A percentile compares a stretch with the other conserved stretches of the same genome.
Conservation (phyloP, 2,113 vertebrate genomes). For the Climacteris rufus region DNA sequence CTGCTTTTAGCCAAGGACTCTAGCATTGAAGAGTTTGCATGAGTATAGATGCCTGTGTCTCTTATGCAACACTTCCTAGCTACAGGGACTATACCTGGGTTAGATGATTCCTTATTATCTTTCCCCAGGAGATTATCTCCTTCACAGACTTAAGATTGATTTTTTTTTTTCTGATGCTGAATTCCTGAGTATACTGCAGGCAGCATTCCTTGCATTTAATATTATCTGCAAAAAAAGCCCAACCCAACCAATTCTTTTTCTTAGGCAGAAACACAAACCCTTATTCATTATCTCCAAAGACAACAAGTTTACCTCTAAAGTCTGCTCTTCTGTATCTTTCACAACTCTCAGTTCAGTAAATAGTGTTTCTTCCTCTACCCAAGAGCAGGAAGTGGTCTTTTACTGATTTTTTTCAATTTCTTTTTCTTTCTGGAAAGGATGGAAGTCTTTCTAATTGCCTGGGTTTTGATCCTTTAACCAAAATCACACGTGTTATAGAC, state of each 20-base stretch:
- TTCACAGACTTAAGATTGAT: not conserved
- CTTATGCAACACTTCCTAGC: not conserved
- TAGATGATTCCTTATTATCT: not conserved
- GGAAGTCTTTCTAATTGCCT: not conserved
- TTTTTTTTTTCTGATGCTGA: not conserved
- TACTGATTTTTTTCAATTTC: not conserved
- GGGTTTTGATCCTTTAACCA: not conserved
- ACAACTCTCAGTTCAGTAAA: not conserved
- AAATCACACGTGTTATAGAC: not conserved
- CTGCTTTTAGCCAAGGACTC: not conserved
- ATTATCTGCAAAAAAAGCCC: not conserved
- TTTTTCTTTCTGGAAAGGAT: not conserved
- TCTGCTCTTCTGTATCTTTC: not conserved
- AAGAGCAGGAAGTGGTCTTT: not conserved
- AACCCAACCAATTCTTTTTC: not conserved
- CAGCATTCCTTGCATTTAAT: not conserved
- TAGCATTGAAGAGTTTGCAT: not conserved
- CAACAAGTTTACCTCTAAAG: not conserved
- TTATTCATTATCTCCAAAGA: constrained; percentile 1
- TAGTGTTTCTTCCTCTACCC: not conserved
- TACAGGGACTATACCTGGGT: not conserved
- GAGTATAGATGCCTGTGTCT: not conserved
- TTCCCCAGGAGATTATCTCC: not conserved
- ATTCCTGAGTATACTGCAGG: not conserved
- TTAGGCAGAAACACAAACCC: not conserved